phyloP scores from a whole-genome alignment of 2,888 invertebrate genomes.

The Eristalis pertinax region DNA sequence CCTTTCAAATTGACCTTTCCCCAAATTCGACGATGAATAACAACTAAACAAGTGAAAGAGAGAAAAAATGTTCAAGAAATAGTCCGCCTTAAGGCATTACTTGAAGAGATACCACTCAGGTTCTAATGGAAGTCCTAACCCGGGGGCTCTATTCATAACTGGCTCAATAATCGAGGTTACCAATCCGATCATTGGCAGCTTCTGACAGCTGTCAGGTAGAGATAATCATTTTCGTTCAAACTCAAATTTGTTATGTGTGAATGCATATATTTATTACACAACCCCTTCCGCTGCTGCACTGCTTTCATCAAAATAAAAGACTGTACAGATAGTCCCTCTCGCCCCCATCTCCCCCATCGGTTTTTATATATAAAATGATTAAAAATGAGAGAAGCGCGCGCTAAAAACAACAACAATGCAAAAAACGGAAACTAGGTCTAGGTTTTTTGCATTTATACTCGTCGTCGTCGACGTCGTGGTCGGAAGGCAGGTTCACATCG shows the following conservation, averaged over 20 bases:
- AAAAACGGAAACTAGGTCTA: slow-evolving; percentile 72
- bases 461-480: slow-evolving; percentile 13
- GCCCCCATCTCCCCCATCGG: neutral
- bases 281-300: slow-evolving; percentile 34
- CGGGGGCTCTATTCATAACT: slow-evolving; percentile 12
- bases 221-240: slow-evolving; percentile 29
- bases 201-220: slow-evolving; percentile 36
- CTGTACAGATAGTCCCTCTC: neutral
- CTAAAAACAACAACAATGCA: slow-evolving; percentile 65
- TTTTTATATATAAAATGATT: slow-evolving; percentile 46
- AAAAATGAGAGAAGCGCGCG: slow-evolving; percentile 68
- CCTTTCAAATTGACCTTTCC: slow-evolving; percentile 39
- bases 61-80: neutral
- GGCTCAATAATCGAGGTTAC: slow-evolving; percentile 26
- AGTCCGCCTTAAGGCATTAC: slow-evolving; percentile 1
- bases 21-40: slow-evolving; percentile 16
- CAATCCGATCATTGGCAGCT: slow-evolving; percentile 25
- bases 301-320: slow-evolving; percentile 11
- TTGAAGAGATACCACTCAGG: slow-evolving; percentile 1
- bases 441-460: slow-evolving; percentile 70
- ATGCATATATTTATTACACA: slow-evolving; percentile 35
- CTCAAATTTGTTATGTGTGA: neutral
- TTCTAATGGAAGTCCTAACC: slow-evolving; percentile 40
- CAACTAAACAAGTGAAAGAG: neutral
- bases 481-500: slow-evolving; percentile 65